These are phyloP conservation scores for Cosmia pyralina DNA, from an alignment of 2,888 invertebrate genomes.

Conservation along the genomic window DNA sequence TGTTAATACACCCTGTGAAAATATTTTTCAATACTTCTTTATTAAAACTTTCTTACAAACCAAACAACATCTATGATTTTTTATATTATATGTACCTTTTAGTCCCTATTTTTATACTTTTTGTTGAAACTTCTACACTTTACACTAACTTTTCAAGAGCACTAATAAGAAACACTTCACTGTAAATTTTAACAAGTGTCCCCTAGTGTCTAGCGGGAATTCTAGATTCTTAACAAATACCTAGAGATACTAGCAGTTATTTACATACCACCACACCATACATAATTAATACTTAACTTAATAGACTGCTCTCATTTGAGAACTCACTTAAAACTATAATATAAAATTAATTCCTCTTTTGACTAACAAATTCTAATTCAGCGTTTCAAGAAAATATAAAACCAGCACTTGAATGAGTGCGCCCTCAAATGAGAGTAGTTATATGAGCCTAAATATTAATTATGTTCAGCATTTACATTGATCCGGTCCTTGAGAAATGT, in stretches of 20 bases:
- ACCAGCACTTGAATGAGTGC: background rate
- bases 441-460: background rate
- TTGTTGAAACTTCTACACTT: slow-evolving; percentile 33
- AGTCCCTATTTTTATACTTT: slow-evolving; percentile 46
- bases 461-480: slow-evolving; percentile 16
- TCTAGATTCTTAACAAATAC: background rate
- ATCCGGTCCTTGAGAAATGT: background rate
- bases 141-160: slow-evolving; percentile 19
- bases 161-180: background rate
- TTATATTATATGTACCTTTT: slow-evolving; percentile 54
- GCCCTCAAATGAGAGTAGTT: slow-evolving; percentile 15
- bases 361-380: background rate
- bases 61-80: slow-evolving; percentile 61
- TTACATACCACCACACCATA: slow-evolving; percentile 18
- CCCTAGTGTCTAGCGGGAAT: background rate
- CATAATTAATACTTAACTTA: background rate
- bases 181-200: background rate
- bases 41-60: slow-evolving; percentile 90
- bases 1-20: slow-evolving; percentile 88
- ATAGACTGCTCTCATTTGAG: slow-evolving; percentile 25
- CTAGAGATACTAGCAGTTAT: background rate
- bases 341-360: background rate
- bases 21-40: slow-evolving; percentile 90
- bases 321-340: background rate
- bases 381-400: background rate